Conservation (phyloP, 2,797 vertebrate species). For the Leucoraja ocellata region DNA sequence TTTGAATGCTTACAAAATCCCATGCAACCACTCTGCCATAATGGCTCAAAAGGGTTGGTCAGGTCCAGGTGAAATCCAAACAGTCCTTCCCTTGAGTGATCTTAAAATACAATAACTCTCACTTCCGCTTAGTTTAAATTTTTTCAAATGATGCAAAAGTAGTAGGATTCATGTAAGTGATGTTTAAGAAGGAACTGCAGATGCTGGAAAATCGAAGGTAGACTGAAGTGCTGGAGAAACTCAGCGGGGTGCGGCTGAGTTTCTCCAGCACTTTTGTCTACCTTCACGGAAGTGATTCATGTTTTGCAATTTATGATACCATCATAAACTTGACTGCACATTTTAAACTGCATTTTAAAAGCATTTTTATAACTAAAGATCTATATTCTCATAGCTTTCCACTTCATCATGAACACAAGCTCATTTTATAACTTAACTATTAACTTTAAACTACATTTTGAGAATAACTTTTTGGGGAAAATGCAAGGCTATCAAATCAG, state of each 20-base stretch:
- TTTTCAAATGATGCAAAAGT: neutral
- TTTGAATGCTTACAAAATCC: neutral
- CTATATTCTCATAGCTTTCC: neutral
- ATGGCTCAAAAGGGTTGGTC: neutral
- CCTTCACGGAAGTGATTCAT: too few relatives aligned
- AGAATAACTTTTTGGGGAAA: neutral
- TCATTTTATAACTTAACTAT: neutral
- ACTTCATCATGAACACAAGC: neutral
- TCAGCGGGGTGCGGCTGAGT: too few relatives aligned
- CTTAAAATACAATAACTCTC: neutral
- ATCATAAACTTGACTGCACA: neutral
- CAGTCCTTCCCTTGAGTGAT: neutral
- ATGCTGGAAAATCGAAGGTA: too few relatives aligned
- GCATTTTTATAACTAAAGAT: too few relatives aligned
- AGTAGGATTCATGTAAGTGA: neutral
- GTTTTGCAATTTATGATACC: neutral
- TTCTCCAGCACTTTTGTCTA: too few relatives aligned
- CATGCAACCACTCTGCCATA: neutral
- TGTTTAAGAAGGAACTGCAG: too few relatives aligned
- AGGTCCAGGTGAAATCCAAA: neutral
- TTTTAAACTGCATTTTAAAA: neutral
- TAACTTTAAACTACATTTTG: neutral
- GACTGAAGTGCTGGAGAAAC: too few relatives aligned
- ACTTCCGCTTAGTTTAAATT: neutral
- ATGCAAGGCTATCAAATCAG: neutral